A percentile compares a stretch with the other conserved stretches of the same genome.
Conservation (phyloP, 2,888 invertebrate genomes). For the Tetragonula carbonaria region DNA sequence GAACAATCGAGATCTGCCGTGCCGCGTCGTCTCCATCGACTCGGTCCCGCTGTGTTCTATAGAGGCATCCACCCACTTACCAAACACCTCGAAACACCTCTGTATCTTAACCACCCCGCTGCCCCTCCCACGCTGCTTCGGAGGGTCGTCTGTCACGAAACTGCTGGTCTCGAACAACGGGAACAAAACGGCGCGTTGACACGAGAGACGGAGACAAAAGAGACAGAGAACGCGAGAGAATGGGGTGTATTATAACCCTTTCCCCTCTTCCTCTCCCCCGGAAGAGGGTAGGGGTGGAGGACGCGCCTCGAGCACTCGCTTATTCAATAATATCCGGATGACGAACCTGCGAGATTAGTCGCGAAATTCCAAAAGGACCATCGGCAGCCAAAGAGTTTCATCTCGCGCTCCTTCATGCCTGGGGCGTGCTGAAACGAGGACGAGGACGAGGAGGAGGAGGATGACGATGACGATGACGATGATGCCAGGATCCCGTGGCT, state of each 20-base stretch:
- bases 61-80: neutral
- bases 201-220: neutral
- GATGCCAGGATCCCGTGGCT: constrained; percentile 64
- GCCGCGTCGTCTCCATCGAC: neutral
- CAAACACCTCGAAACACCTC: neutral
- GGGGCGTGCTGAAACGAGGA: constrained; percentile 83
- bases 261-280: too few species aligned
- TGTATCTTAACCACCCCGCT: neutral
- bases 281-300: neutral
- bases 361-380: constrained; percentile 85
- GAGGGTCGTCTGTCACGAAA: neutral
- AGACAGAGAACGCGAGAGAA: neutral
- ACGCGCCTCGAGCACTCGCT: neutral
- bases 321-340: constrained; percentile 27
- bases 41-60: neutral
- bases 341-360: constrained; percentile 62
- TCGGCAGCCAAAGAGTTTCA: constrained; percentile 85
- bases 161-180: neutral
- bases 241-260: too few species aligned
- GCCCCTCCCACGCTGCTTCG: too few species aligned
- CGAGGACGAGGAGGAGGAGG: constrained; percentile 41
- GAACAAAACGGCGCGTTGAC: neutral
- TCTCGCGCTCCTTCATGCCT: constrained; percentile 85
- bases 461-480: constrained; percentile 38
- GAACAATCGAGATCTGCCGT: neutral